Percentiles rank a stretch among this genome's conserved stretches.
Evolutionary conservation across 2,888 invertebrate genomes (phyloP).

Genomic region (Eurois occulta): DNA sequence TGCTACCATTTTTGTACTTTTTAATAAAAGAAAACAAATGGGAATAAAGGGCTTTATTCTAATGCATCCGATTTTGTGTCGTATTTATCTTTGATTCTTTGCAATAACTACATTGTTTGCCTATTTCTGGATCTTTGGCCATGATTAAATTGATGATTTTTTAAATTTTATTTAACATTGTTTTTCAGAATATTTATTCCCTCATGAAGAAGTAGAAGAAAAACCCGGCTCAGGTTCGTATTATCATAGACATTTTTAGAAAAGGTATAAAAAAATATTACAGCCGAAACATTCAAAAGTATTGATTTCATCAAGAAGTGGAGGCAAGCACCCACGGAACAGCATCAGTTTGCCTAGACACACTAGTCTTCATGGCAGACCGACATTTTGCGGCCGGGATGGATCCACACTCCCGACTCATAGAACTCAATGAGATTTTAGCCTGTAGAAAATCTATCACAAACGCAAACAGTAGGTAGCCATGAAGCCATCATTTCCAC

Average conservation of each 20-base stretch:
- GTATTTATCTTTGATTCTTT: background rate
- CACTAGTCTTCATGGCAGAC: no score
- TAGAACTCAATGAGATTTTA: background rate
- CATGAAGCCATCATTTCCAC: background rate
- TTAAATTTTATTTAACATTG: slow-evolving; percentile 17
- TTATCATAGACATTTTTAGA: background rate
- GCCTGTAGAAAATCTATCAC: background rate
- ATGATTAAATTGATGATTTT: background rate
- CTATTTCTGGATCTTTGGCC: background rate
- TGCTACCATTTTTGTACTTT: background rate
- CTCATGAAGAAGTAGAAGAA: slow-evolving; percentile 68
- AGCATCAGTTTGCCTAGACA: background rate
- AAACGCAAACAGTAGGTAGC: background rate
- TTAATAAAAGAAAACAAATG: no score
- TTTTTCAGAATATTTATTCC: slow-evolving; percentile 62
- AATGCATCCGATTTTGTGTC: background rate
- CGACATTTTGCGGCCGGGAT: no score
- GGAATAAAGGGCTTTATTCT: background rate
- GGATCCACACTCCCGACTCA: background rate
- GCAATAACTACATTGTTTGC: background rate
- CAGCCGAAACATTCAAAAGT: background rate
- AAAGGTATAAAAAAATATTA: background rate
- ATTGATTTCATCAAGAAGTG: background rate
- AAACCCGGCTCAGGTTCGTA: slow-evolving; percentile 48
- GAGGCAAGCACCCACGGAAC: no score